A percentile compares a stretch with the other conserved stretches of the same genome.
Conservation (phyloP, 2,797 vertebrate species). For the Galaxias olidus region DNA sequence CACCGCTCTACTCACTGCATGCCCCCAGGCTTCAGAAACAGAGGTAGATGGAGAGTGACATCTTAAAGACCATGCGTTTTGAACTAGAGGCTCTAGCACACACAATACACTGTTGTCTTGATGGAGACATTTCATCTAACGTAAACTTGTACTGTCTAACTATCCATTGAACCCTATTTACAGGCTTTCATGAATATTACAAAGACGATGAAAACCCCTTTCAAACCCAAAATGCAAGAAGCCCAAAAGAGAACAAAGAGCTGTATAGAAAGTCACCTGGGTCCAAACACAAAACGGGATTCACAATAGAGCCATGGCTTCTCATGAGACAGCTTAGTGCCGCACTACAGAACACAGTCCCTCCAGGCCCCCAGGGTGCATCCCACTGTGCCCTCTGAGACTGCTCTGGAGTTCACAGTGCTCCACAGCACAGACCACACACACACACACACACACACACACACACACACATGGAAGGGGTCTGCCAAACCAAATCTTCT, state of each 20-base stretch:
- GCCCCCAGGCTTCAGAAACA: constrained; percentile 44
- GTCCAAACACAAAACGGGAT: too few species aligned
- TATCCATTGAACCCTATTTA: not conserved
- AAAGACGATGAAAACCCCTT: constrained; percentile 3
- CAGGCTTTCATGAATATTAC: not conserved
- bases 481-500: too few species aligned
- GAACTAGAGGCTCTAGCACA: constrained; percentile 37
- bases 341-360: too few species aligned
- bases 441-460: not conserved
- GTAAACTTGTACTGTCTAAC: not conserved
- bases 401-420: too few species aligned
- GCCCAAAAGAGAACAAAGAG: not conserved
- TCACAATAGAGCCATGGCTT: too few species aligned
- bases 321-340: too few species aligned
- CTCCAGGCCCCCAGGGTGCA: too few species aligned
- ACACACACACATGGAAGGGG: not conserved
- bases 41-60: constrained; percentile 67
- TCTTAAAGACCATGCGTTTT: constrained; percentile 66
- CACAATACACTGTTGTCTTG: too few species aligned
- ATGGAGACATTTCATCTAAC: too few species aligned
- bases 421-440: not conserved
- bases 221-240: not conserved
- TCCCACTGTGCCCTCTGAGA: too few species aligned
- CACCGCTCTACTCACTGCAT: constrained; percentile 45
- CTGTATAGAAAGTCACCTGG: too few species aligned